These are phyloP conservation scores for Mastigias papua DNA, from an alignment of 30 jellyfish, hydroid and myxozoan genomes.

Conservation along the genomic window DNA sequence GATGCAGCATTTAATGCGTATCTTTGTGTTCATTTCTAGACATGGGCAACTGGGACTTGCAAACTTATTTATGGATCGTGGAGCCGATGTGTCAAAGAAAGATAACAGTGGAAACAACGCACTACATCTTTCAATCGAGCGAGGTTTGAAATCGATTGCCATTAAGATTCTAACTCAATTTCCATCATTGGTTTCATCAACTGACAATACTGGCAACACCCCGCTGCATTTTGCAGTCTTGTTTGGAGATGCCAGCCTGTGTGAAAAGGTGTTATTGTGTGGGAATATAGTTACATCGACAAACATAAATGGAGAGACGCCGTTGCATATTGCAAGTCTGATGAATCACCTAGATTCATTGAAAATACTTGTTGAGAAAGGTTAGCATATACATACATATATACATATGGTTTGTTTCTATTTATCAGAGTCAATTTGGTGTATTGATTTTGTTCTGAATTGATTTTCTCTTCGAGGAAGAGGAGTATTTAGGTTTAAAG, in stretches of 20 bases:
- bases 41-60: conserved; percentile 17
- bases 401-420: too few species aligned
- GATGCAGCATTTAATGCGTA: too few species aligned
- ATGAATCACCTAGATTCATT: conserved; percentile 25
- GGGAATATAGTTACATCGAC: not conserved
- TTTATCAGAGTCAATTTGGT: too few species aligned
- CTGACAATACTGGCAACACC: conserved; percentile 58
- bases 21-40: not conserved
- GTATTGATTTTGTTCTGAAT: too few species aligned
- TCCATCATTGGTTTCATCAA: conserved; percentile 20
- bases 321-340: conserved; percentile 58
- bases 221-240: conserved; percentile 73
- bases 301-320: conserved; percentile 64
- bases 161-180: not conserved
- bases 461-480: too few species aligned
- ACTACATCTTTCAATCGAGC: conserved; percentile 27
- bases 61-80: conserved; percentile 5
- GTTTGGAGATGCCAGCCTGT: conserved; percentile 56
- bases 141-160: conserved; percentile 22
- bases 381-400: not conserved
- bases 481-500: too few species aligned
- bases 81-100: conserved; percentile 6
- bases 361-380: conserved; percentile 52
- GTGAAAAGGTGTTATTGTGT: conserved; percentile 30
- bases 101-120: conserved; percentile 35